Base-by-base conservation (phyloP, 1,140 invertebrate genomes). In the Diuraphis noxia region DNA sequence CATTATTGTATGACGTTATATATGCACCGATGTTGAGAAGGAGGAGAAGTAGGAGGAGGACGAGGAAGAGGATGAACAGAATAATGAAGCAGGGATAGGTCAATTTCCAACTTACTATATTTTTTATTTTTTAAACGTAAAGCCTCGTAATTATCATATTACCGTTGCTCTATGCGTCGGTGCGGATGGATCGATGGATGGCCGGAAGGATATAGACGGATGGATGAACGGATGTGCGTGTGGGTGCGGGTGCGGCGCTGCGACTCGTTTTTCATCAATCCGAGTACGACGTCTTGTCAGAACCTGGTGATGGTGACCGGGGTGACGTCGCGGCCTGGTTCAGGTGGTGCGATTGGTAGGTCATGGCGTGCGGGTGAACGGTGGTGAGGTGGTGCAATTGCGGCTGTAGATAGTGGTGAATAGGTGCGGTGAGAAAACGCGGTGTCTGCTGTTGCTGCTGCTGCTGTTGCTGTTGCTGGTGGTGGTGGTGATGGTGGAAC, bases 251-350 rank as follows among this genome's bases (percentile, higher is more conserved):
- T 23, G 82, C 17, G 19, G 43, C 41, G n/a, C 2, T n/a, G 36
- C 84, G 41, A n/a, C n/a, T n/a, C n/a, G n/a, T n/a, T 21, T 10
- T 36, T 40, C 30, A 63, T 91, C 89, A 91, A 7, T 91, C 89
- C 10, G 89, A 91, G 72, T 82, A 91, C 77, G 89, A 91, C 21
- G 89, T 81, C 43, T 91, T 91, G 43, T 91, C 89, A 17, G 89
- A 91, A 13, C 89, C 43, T 8, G 89, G 89, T 6, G 89, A 91
- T 34, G 34, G 89, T 25, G 89, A 91, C 43, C 89, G 63, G 19
- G 89, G 89, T 8, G 89, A 91, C 19, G 63, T 46, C 7, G 43
- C 77, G 23, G 34, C 41, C 41, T 77, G 30, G 77, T 49, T 91
- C n/a, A 79, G 30, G n/a, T 49, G 63, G n/a, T 89, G 77, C 43